A percentile compares a stretch with the other conserved stretches of the same genome.
These are phyloP conservation scores for Lepidochitona cinerea DNA, from an alignment of 2,888 invertebrate genomes.

Conservation along the genomic window DNA sequence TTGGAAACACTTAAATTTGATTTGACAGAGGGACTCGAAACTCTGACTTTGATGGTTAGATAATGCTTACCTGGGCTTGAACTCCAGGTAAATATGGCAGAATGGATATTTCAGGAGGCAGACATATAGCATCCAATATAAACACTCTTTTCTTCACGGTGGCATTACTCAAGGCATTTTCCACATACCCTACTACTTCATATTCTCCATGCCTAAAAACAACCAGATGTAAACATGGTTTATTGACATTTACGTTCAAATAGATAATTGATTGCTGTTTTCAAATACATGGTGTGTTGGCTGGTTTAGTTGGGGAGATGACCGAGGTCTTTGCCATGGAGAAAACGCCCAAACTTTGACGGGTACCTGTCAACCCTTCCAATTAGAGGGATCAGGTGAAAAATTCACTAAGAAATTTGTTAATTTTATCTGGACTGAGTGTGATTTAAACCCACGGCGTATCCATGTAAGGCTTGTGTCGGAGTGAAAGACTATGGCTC, in stretches of 20 bases:
- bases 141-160: conserved; percentile 51
- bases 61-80: neutral
- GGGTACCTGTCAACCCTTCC: no score
- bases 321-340: no score
- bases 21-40: conserved; percentile 22
- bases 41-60: conserved; percentile 21
- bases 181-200: conserved; percentile 50
- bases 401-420: no score
- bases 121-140: conserved; percentile 54
- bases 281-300: no score
- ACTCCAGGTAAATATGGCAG: neutral
- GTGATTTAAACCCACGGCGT: no score
- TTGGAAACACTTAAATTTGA: no score
- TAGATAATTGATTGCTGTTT: neutral
- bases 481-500: no score
- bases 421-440: no score
- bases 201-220: conserved; percentile 60
- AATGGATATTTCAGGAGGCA: conserved; percentile 34
- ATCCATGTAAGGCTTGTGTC: no score
- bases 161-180: conserved; percentile 56
- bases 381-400: no score
- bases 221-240: neutral
- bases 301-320: no score
- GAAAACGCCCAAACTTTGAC: no score
- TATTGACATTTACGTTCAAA: neutral